Base-by-base conservation (phyloP, 2,113 vertebrate genomes). In the Trachemys scripta region DNA sequence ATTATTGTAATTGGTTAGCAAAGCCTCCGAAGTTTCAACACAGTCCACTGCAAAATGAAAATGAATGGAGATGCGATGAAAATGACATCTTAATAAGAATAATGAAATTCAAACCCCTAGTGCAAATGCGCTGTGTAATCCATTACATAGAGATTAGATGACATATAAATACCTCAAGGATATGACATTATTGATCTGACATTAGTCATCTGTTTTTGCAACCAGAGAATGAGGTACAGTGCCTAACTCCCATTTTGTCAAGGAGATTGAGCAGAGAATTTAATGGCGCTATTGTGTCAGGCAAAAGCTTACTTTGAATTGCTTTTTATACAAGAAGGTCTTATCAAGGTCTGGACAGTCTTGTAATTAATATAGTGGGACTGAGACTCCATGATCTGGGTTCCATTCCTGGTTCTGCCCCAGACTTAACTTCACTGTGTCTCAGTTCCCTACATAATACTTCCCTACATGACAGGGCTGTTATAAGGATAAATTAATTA, bases 41-140 rank as follows among this genome's bases (percentile, higher is more conserved):
- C 27, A 89, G 80, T 69, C 83, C 82, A 95, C 59, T 89, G 22
- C 82, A 96, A 98, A 97, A 96, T 95, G 47, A 90, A 97, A 97
- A 97, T 93, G 84, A 97, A 92, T 88, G 31, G 85, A 94, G 82
- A 84, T 85, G 45, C 78, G 92, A 94, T 94, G 62, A 53, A 96
- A 98, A 97, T 95, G 82, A 92, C 87, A 97, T 96, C 89, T 96
- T 97, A 95, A 96, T 96, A 95, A 93, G 84, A 97, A 97, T 96
- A 98, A 97, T 91, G 91, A 97, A 96, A 97, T 95, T 94, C 80
- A 96, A 97, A 45, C 76, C 75, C 65, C 83, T 89, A 82, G 79
- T 78, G 84, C 85, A 97, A 83, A 47, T 72, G 91, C 45, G 80
- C 56, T 88, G 50, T 80, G 80, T 96, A 98, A 98, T 93, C 62